phyloP scores from a whole-genome alignment of 2,113 vertebrate genomes.

The Choloepus hoffmanni region DNA sequence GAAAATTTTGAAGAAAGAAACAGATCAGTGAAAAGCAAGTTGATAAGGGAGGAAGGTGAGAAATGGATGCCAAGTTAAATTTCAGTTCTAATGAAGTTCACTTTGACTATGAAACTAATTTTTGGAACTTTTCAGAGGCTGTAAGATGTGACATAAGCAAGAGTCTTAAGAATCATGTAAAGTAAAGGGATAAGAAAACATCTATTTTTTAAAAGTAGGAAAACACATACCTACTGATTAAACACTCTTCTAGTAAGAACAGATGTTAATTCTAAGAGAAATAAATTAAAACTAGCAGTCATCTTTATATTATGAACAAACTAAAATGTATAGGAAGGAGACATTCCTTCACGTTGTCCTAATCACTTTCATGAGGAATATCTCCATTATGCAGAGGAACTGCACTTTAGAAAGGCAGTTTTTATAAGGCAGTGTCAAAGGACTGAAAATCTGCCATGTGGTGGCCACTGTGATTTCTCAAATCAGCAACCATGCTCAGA shows the following conservation, averaged over 20 bases:
- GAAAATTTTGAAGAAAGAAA: neutral
- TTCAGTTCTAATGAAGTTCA: neutral
- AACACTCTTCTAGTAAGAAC: conserved; percentile 12
- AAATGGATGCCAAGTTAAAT: neutral
- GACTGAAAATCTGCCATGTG: neutral
- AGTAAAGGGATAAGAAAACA: neutral
- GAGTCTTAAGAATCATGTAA: conserved; percentile 28
- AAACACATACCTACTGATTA: conserved; percentile 25
- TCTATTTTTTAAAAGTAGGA: conserved; percentile 13
- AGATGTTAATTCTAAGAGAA: conserved; percentile 16
- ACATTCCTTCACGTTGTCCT: neutral
- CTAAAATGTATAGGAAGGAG: neutral
- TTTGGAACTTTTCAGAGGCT: conserved; percentile 13
- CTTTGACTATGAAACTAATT: neutral
- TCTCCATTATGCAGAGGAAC: neutral
- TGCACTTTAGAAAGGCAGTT: conserved; percentile 33
- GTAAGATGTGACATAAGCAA: neutral
- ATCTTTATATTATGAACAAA: conserved; percentile 35
- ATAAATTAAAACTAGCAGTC: conserved; percentile 23
- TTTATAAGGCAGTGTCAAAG: neutral
- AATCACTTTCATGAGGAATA: neutral
- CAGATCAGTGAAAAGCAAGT: neutral
- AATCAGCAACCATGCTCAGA: neutral
- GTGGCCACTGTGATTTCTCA: conserved; percentile 33
- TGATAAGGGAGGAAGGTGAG: neutral